Conservation (phyloP, 2,113 vertebrate species). For the Pelusios castaneus region DNA sequence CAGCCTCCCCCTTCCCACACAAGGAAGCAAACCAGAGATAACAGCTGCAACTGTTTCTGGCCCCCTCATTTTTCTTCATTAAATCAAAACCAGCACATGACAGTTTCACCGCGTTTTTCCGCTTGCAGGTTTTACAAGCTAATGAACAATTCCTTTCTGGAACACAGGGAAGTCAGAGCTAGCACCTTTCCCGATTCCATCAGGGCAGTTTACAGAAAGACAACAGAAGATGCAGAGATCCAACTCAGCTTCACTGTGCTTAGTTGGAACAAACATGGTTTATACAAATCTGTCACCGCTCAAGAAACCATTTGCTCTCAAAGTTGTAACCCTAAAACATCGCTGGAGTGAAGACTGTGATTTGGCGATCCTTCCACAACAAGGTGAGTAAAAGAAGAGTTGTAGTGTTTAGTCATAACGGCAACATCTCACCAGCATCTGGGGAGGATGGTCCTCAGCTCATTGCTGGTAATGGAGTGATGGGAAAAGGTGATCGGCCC, state of each 20-base stretch:
- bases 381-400: background rate
- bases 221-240: background rate
- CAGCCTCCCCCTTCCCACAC: background rate
- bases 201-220: background rate
- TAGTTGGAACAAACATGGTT: accelerated
- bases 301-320: accelerated
- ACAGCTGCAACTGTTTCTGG: background rate
- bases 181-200: accelerated
- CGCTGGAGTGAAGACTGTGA: accelerated
- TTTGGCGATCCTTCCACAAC: background rate
- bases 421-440: background rate
- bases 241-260: accelerated
- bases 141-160: background rate
- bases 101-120: background rate
- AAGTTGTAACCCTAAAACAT: background rate
- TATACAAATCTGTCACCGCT: accelerated
- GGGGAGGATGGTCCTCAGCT: background rate
- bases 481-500: background rate
- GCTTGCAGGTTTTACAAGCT: accelerated
- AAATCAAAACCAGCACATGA: background rate
- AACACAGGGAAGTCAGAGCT: background rate
- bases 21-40: background rate
- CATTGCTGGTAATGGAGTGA: background rate
- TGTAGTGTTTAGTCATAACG: accelerated
- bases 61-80: conserved; percentile 18